Evolutionary conservation across 2,888 invertebrate species (phyloP).

Genomic region (Scaptomyza reducta): DNA sequence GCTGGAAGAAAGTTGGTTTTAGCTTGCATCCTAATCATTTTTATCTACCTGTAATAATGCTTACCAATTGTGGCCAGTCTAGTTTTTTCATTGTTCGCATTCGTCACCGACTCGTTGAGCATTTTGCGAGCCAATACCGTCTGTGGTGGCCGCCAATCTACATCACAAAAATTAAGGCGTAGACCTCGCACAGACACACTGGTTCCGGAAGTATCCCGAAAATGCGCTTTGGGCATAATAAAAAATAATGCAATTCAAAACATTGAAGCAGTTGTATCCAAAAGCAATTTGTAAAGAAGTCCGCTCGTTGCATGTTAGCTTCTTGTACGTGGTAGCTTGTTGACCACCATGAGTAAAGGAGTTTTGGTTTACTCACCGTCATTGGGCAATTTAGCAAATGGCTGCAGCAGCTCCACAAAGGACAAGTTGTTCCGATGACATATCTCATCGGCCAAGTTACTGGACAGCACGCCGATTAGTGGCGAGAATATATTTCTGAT

Average conservation of each 20-base stretch:
- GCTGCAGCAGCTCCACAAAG: conserved; percentile 95
- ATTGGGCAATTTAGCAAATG: conserved; percentile 91
- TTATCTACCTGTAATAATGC: neutral
- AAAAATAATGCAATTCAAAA: neutral
- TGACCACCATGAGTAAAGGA: neutral
- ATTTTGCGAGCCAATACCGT: conserved; percentile 92
- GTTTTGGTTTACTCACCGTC: conserved; percentile 86
- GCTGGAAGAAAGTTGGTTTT: conserved; percentile 76
- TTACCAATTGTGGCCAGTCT: conserved; percentile 86
- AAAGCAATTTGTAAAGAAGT: neutral
- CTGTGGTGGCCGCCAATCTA: conserved; percentile 92
- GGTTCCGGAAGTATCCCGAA: conserved; percentile 92
- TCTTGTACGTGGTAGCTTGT: neutral
- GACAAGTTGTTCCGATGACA: conserved; percentile 96
- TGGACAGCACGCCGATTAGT: conserved; percentile 93
- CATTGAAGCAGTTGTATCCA: too few species aligned
- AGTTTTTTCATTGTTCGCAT: conserved; percentile 86
- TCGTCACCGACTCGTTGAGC: conserved; percentile 92
- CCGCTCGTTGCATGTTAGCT: neutral
- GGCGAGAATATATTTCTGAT: conserved; percentile 96
- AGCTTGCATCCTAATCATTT: neutral
- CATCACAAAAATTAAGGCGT: conserved; percentile 91
- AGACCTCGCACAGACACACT: conserved; percentile 90
- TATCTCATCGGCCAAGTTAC: conserved; percentile 91
- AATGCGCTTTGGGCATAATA: conserved; percentile 87